phyloP scores from a whole-genome alignment of 2,113 vertebrate genomes.

The Hoplias malabaricus region DNA sequence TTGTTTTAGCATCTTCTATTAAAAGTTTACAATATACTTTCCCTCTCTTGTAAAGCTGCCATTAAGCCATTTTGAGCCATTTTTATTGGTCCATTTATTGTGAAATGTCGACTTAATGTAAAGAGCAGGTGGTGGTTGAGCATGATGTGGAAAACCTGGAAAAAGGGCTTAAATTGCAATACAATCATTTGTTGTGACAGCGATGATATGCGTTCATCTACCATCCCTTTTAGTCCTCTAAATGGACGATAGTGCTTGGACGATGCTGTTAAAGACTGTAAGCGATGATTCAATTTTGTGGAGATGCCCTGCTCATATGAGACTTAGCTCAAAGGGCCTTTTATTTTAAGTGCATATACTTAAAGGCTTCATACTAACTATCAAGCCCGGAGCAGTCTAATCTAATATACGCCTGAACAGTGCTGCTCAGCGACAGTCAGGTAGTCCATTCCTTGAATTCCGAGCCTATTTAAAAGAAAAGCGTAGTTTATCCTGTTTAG shows the following conservation, averaged over 20 bases:
- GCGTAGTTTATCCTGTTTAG: neutral
- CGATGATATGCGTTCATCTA: too few relatives aligned
- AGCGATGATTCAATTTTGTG: neutral
- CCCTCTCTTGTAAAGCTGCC: too few relatives aligned
- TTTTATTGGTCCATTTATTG: too few relatives aligned
- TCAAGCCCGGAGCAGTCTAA: neutral
- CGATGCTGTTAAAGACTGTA: neutral
- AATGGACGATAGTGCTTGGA: neutral
- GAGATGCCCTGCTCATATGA: neutral
- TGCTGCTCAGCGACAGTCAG: neutral
- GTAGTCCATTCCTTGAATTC: neutral
- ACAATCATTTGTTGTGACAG: too few relatives aligned
- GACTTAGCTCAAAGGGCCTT: neutral
- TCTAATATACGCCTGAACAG: neutral
- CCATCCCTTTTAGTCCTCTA: neutral
- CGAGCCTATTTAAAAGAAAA: neutral
- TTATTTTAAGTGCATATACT: slow-evolving; percentile 19
- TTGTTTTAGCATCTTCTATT: too few relatives aligned
- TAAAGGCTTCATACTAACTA: neutral
- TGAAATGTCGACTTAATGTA: too few relatives aligned
- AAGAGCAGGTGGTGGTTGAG: too few relatives aligned
- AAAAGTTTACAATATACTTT: too few relatives aligned
- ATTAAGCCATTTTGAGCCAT: too few relatives aligned
- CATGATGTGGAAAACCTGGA: too few relatives aligned
- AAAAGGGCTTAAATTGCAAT: too few relatives aligned